Base-by-base conservation (phyloP, 1,140 invertebrate species). In the Eueides isabella region DNA sequence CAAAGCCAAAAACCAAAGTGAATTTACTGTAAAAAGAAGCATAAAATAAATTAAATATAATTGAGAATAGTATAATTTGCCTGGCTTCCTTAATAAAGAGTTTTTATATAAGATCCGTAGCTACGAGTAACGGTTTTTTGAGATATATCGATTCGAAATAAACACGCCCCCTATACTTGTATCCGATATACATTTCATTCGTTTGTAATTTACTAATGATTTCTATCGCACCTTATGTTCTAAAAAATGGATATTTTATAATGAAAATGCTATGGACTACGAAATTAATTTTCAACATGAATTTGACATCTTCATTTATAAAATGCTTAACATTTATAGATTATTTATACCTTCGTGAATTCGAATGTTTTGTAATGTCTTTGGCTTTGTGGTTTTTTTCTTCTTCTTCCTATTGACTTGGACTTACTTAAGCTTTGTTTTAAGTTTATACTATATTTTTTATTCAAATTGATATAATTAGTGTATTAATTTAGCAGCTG, bases 131-230 rank as follows among this genome's bases (percentile, higher is more conserved):
- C 48, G 48, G 48, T 55, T 55, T n/a, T 6, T 55, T 26, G 48
- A 55, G 44, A 26, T 55, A 55, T 55, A 55, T 55, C 44, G 44
- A 55, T 55, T 55, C 23, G 44, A 23, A 23, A 55, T 55, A 55
- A 55, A 26, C 44, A 55, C 44, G 44, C 44, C 44, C 44, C 44
- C 44, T 23, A 55, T 7, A 55, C 23, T 55, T 55, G 48, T 55
- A 55, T 55, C 48, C 26, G 48, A n/a, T n/a, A n/a, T n/a, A n/a
- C n/a, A n/a, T n/a, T n/a, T n/a, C n/a, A n/a, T 26, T 55, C 48
- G 48, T 55, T 55, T 55, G 19, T 26, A 55, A 55, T 55, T 26
- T 55, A 12, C 48, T 55, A 55, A 55, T 9, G n/a, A 19, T 26
- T 55, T n/a, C 48, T 23, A 55, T 55, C n/a, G 7, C 48, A 55